These are phyloP conservation scores for Drosophila acutilabella DNA, from an alignment of 2,888 invertebrate genomes.

Conservation along the genomic window DNA sequence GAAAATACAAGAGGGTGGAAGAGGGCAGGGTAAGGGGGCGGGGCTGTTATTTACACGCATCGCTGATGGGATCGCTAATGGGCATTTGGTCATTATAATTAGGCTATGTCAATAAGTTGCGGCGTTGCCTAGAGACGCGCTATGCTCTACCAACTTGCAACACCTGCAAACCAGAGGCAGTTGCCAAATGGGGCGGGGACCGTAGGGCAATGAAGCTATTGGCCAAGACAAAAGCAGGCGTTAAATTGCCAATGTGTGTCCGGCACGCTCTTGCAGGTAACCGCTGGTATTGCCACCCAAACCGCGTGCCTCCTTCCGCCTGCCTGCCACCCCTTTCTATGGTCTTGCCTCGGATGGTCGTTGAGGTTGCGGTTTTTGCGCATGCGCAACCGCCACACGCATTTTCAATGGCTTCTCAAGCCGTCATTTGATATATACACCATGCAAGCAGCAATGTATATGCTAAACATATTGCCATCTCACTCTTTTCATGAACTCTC, in stretches of 20 bases:
- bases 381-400: conserved; percentile 66
- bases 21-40: background rate
- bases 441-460: background rate
- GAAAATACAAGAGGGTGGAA: too few species aligned
- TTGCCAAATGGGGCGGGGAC: background rate
- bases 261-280: conserved; percentile 47
- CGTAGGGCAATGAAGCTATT: background rate
- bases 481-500: background rate
- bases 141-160: conserved; percentile 26
- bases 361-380: conserved; percentile 63
- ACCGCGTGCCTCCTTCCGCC: too few species aligned
- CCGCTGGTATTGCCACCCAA: background rate
- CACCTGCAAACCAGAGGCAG: background rate
- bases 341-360: conserved; percentile 2
- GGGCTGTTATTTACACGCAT: conserved; percentile 25
- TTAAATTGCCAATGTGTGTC: conserved; percentile 64
- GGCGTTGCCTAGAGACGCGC: conserved; percentile 29
- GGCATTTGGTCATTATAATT: conserved; percentile 4
- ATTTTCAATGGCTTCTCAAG: conserved; percentile 62
- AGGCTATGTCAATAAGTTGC: conserved; percentile 10
- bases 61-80: conserved; percentile 40
- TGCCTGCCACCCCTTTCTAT: background rate
- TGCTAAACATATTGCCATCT: background rate
- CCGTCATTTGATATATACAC: conserved; percentile 53
- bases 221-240: conserved; percentile 58